Conservation (phyloP, 2,113 vertebrate genomes). For the Agapornis roseicollis region DNA sequence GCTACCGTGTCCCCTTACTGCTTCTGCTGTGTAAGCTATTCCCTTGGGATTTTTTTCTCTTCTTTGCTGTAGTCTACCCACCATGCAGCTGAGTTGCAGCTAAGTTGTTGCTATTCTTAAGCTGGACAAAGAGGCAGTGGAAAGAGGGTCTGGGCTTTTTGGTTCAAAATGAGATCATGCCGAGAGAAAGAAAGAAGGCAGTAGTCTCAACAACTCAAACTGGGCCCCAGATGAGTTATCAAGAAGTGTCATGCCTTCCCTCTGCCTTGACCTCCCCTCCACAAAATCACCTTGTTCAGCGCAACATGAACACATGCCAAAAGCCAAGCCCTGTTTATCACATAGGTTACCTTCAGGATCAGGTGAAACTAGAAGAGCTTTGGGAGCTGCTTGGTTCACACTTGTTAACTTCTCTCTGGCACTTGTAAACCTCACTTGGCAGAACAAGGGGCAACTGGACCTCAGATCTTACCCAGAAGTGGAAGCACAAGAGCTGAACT, state of each 20-base stretch:
- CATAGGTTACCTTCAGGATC: neutral
- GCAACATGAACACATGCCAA: neutral
- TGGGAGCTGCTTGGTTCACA: neutral
- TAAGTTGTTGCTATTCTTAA: neutral
- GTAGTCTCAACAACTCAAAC: neutral
- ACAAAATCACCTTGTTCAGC: constrained; percentile 24
- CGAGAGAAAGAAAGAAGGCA: neutral
- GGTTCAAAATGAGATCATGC: neutral
- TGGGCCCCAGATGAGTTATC: neutral
- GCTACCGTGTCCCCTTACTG: neutral
- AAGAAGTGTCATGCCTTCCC: neutral
- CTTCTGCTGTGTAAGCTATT: neutral
- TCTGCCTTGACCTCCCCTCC: constrained; percentile 31
- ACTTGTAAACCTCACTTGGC: constrained; percentile 24
- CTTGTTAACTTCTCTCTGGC: constrained; percentile 28
- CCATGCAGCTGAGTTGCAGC: neutral
- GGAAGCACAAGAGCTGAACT: constrained; percentile 32
- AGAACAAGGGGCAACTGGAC: neutral
- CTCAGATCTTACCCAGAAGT: constrained; percentile 20
- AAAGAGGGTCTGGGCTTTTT: neutral
- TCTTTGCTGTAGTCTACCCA: neutral
- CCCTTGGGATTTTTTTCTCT: neutral
- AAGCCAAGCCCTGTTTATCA: constrained; percentile 34
- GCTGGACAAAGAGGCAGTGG: neutral
- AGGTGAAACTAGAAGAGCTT: constrained; percentile 38